A percentile compares a stretch with the other conserved stretches of the same genome.
phyloP scores from a whole-genome alignment of 2,113 vertebrate species.

The Pseudopodoces humilis region DNA sequence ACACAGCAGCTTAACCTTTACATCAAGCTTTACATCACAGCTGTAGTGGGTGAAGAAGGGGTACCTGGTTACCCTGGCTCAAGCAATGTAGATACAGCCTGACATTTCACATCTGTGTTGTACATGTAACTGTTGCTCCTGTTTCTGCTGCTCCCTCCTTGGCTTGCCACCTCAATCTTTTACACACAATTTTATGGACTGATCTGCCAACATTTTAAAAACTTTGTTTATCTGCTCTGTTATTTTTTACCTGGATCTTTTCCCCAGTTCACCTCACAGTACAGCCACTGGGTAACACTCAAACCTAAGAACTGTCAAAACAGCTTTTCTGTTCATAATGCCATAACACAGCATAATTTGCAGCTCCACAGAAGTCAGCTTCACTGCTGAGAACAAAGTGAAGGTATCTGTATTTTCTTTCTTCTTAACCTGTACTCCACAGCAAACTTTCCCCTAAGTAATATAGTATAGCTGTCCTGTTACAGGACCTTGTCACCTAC shows the following conservation, averaged over 20 bases:
- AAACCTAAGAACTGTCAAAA: background rate
- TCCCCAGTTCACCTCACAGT: background rate
- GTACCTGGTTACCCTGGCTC: background rate
- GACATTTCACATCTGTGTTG: background rate
- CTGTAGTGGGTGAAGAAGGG: background rate
- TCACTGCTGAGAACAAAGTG: background rate
- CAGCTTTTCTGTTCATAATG: background rate
- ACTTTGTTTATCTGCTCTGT: background rate
- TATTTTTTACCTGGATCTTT: background rate
- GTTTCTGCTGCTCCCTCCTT: background rate
- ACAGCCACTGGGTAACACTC: background rate
- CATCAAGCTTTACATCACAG: background rate
- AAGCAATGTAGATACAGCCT: background rate
- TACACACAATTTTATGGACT: background rate
- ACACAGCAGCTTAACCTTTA: background rate
- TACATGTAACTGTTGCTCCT: background rate
- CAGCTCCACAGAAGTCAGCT: background rate
- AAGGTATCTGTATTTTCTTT: background rate
- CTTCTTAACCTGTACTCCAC: background rate
- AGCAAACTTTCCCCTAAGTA: background rate
- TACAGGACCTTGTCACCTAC: background rate
- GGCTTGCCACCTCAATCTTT: background rate
- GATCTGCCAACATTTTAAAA: background rate
- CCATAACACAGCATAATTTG: rapidly evolving
- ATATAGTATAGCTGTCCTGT: background rate